A percentile compares a stretch with the other conserved stretches of the same genome.
Evolutionary conservation across 2,888 invertebrate species (phyloP).

Genomic region (Trichopoda pennipes): DNA sequence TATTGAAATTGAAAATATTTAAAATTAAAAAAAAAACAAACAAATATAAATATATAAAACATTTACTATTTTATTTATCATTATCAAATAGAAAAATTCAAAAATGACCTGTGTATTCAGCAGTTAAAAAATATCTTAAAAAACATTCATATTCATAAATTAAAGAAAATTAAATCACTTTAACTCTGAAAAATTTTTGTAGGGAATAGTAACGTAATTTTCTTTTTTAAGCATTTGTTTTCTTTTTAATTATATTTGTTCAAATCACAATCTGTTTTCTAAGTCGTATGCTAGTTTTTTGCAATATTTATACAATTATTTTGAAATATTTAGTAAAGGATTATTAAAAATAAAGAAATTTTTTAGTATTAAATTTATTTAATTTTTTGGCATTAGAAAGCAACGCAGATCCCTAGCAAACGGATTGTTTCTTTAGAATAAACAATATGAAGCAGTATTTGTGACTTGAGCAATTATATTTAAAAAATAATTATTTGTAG

Average conservation of each 20-base stretch:
- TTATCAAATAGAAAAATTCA: conserved; percentile 53
- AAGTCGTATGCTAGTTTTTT: too few species aligned
- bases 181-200: conserved; percentile 26
- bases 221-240: conserved; percentile 16
- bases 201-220: conserved; percentile 23
- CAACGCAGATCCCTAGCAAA: too few species aligned
- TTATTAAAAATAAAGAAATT: too few species aligned
- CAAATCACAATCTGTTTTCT: too few species aligned
- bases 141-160: conserved; percentile 46
- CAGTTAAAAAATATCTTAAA: conserved; percentile 40
- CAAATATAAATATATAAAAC: conserved; percentile 25
- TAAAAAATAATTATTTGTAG: conserved; percentile 35
- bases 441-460: too few species aligned
- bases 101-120: conserved; percentile 55
- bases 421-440: too few species aligned
- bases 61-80: conserved; percentile 53
- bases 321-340: too few species aligned
- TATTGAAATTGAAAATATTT: conserved; percentile 53
- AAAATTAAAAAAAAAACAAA: conserved; percentile 47
- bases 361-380: too few species aligned
- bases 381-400: too few species aligned
- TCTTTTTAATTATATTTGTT: conserved; percentile 6
- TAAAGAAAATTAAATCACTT: conserved; percentile 23
- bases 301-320: too few species aligned
- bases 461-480: not conserved